Evolutionary conservation across 2,113 vertebrate genomes (phyloP), one percentile per base, ranked within the genome.

Genomic region (Saguinus midas): DNA sequence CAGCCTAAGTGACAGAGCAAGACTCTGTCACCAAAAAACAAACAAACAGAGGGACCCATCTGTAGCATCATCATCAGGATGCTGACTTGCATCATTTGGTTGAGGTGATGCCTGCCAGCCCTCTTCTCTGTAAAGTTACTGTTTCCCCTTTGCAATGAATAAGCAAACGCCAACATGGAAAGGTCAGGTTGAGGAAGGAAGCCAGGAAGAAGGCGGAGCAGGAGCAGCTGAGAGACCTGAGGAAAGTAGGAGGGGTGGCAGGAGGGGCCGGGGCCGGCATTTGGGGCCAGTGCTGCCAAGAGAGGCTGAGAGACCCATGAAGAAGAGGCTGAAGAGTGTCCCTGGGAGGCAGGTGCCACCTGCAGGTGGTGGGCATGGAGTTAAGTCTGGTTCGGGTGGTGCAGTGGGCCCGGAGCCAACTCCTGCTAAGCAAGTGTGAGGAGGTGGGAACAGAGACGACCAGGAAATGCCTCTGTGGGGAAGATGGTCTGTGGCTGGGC

Each of bases 171-270:
- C 37, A 85, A 57, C 18, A 17, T 0, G 9, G 85, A 91, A 90
- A 94, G 50, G 85, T 90, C 72, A 78, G 35, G 17, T 3, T 18
- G 57, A 92, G 84, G 90, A 86, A 70, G 90, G 89, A 68, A 73
- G 40, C 92, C 92, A 96, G 90, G n/a, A 78, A 79, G 84, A 6
- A 58, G 79, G 68, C 43, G 35, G 27, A 25, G 61, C 55, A 48
- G 37, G 61, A 20, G 20, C 21, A 21, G 37, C 29, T 1, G 58
- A 66, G 73, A 20, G 37, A 9, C 11, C 78, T 17, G 12, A 82
- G 50, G 50, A 52, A 50, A 58, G 50, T 21, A 32, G 73, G 58
- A 64, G 23, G 70, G 3, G 29, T 73, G 57, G 45, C 6, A 8
- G 35, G 58, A 7, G 66, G 66, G 70, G 70, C 37, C 8, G 0